Conservation (phyloP, 2,888 invertebrate species). For the Melanostoma mellinum region DNA sequence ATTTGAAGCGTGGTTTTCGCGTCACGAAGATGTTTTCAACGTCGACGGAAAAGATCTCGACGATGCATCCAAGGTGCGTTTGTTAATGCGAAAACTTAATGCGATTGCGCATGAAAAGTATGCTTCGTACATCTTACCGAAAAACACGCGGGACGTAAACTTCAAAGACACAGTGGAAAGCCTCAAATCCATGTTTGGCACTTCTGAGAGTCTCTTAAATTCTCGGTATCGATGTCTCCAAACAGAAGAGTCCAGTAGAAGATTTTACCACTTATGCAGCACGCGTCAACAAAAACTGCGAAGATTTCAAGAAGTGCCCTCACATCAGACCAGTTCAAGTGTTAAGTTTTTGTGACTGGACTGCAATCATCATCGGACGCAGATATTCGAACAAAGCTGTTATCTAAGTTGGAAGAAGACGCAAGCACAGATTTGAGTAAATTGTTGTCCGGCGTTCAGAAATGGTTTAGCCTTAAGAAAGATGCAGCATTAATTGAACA, state of each 20-base stretch:
- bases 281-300: constrained; percentile 3
- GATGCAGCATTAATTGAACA: constrained; percentile 12
- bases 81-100: constrained; percentile 19
- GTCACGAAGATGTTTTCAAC: constrained; percentile 13
- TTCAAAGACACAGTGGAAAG: background rate
- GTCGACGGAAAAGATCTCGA: constrained; percentile 24
- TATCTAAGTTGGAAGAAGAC: constrained; percentile 8
- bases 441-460: constrained; percentile 9
- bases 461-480: constrained; percentile 6
- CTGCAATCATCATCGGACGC: constrained; percentile 19
- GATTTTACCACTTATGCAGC: constrained; percentile 24
- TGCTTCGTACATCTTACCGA: background rate
- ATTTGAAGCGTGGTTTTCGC: background rate
- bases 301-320: constrained; percentile 9
- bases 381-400: constrained; percentile 6
- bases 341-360: constrained; percentile 40
- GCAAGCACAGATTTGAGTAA: constrained; percentile 1
- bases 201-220: constrained; percentile 14
- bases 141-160: background rate
- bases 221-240: constrained; percentile 22
- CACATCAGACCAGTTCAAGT: constrained; percentile 24
- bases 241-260: background rate
- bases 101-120: constrained; percentile 1
- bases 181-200: background rate
- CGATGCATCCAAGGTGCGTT: constrained; percentile 8